Conservation (phyloP, 2,888 invertebrate species). For the Rotaria magnacalcarata region DNA sequence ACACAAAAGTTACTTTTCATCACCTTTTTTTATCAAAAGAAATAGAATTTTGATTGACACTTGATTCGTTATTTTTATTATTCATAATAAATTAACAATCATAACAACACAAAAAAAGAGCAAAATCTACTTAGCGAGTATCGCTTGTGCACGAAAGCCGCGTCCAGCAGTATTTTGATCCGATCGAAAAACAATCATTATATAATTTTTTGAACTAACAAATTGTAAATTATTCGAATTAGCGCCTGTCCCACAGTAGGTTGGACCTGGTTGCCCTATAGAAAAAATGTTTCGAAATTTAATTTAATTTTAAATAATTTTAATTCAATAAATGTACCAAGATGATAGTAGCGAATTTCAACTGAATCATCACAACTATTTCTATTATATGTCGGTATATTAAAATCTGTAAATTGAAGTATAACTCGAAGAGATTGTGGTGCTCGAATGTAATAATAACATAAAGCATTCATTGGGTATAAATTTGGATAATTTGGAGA, state of each 20-base stretch:
- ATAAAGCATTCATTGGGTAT: neutral
- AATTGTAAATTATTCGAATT: neutral
- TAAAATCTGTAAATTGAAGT: conserved; percentile 23
- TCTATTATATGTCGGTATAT: neutral
- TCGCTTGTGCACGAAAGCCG: conserved; percentile 3
- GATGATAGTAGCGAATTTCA: conserved; percentile 35
- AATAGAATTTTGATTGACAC: neutral
- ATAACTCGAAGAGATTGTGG: neutral
- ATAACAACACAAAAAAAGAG: neutral
- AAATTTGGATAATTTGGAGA: conserved; percentile 30
- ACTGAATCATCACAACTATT: conserved; percentile 7
- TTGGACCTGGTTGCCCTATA: conserved; percentile 21
- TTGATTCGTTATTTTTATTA: neutral
- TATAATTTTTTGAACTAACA: neutral
- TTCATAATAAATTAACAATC: neutral
- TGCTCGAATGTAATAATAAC: conserved; percentile 15
- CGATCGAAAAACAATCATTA: conserved; percentile 11
- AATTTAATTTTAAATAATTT: too few species aligned
- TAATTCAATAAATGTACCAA: neutral
- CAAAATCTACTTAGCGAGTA: neutral
- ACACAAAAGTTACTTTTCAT: neutral
- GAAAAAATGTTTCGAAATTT: neutral
- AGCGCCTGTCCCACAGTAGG: neutral
- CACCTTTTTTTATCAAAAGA: neutral
- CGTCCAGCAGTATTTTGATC: neutral